Conservation (phyloP, 1,140 invertebrate genomes). For the Pollicipes pollicipes region DNA sequence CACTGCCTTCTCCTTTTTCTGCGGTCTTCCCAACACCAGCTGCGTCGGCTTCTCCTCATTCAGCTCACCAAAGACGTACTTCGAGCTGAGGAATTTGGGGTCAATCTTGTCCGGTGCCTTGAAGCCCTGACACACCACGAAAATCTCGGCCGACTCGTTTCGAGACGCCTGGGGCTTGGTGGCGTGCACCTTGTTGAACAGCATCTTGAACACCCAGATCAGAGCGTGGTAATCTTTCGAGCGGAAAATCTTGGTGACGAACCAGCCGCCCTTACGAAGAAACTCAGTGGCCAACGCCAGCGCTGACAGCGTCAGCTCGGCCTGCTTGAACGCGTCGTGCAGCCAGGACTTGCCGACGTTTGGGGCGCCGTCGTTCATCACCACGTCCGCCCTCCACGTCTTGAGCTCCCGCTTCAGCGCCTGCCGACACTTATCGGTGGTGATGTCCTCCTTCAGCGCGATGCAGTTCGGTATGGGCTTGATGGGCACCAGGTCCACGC, state of each 20-base stretch:
- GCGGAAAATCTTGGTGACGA: slow-evolving; percentile 96
- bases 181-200: slow-evolving; percentile 82
- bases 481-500: slow-evolving; percentile 92
- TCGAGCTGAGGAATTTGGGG: slow-evolving; percentile 79
- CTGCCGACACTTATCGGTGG: slow-evolving; percentile 59
- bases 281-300: slow-evolving; percentile 85
- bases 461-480: slow-evolving; percentile 81
- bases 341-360: slow-evolving; percentile 95
- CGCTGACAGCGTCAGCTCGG: slow-evolving; percentile 71
- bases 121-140: slow-evolving; percentile 91
- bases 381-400: slow-evolving; percentile 90
- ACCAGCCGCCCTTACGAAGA: slow-evolving; percentile 83
- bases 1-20: slow-evolving; percentile 55
- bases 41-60: slow-evolving; percentile 46
- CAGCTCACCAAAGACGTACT: slow-evolving; percentile 89
- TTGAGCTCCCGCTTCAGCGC: slow-evolving; percentile 66
- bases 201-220: slow-evolving; percentile 87
- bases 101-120: slow-evolving; percentile 87
- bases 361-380: slow-evolving; percentile 94
- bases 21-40: slow-evolving; percentile 29
- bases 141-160: slow-evolving; percentile 97
- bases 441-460: slow-evolving; percentile 83
- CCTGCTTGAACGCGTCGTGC: slow-evolving; percentile 92
- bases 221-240: slow-evolving; percentile 94
- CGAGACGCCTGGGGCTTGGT: slow-evolving; percentile 97